Percentiles rank a stretch among this genome's conserved stretches.
Conservation (phyloP, 2,888 invertebrate species). For the Harpalus rubripes region DNA sequence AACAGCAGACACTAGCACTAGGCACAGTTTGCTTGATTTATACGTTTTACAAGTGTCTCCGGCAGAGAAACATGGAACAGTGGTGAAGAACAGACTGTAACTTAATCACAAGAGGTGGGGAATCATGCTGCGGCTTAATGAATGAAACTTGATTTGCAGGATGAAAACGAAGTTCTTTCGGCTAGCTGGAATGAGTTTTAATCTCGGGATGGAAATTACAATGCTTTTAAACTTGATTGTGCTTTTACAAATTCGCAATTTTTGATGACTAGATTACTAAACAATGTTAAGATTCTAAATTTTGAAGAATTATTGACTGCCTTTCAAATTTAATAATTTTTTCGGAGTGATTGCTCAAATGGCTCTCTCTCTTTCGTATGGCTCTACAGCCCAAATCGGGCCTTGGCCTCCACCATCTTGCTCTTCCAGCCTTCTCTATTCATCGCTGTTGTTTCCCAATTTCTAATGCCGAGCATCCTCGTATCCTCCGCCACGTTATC, state of each 20-base stretch:
- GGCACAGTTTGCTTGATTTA: constrained; percentile 44
- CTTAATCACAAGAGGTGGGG: constrained; percentile 16
- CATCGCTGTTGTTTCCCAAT: too few species aligned
- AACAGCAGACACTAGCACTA: constrained; percentile 11
- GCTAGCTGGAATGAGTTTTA: neutral
- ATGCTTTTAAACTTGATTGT: neutral
- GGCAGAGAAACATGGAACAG: constrained; percentile 18
- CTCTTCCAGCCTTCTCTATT: too few species aligned
- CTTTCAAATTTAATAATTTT: too few species aligned
- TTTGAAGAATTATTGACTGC: too few species aligned
- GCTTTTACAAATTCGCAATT: neutral
- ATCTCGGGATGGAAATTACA: neutral
- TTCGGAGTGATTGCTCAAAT: too few species aligned
- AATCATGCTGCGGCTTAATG: constrained; percentile 16
- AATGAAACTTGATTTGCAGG: constrained; percentile 26
- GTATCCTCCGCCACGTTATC: too few species aligned
- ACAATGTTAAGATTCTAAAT: too few species aligned
- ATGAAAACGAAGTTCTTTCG: neutral
- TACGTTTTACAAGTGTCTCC: constrained; percentile 31
- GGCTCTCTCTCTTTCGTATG: too few species aligned
- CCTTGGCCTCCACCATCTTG: too few species aligned
- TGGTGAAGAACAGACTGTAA: constrained; percentile 34
- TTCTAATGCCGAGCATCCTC: too few species aligned
- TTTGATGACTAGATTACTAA: neutral
- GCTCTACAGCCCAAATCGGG: too few species aligned